phyloP scores from a whole-genome alignment of 2,888 invertebrate genomes.

The Agriotes lineatus region DNA sequence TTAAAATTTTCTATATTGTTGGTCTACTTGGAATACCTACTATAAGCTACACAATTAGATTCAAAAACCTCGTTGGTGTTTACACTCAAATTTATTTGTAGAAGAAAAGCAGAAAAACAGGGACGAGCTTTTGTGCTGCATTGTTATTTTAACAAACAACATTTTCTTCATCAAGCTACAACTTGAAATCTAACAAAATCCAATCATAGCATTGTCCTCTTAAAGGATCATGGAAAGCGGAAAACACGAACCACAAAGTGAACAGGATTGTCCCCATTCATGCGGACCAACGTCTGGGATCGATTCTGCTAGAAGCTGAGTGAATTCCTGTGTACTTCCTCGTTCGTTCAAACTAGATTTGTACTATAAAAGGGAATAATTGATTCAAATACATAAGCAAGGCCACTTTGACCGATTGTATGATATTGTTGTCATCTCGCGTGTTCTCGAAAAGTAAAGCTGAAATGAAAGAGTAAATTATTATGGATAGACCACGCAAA shows the following conservation, averaged over 20 bases:
- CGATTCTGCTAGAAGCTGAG: constrained; percentile 53
- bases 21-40: too few species aligned
- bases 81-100: too few species aligned
- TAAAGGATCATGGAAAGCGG: constrained; percentile 53
- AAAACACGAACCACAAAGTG: constrained; percentile 55
- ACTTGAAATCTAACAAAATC: constrained; percentile 36
- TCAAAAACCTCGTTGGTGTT: too few species aligned
- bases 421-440: background rate
- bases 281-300: constrained; percentile 53
- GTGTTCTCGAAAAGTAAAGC: too few species aligned
- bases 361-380: constrained; percentile 31
- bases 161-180: constrained; percentile 35
- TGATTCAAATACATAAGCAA: constrained; percentile 20
- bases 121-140: constrained; percentile 15
- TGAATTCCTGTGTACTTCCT: constrained; percentile 56
- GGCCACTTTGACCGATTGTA: background rate
- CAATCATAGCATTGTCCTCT: constrained; percentile 48
- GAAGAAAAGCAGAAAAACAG: background rate
- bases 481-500: too few species aligned
- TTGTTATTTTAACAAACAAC: constrained; percentile 30
- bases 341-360: constrained; percentile 34
- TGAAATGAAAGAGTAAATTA: too few species aligned
- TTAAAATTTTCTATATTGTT: too few species aligned
- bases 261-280: constrained; percentile 53
- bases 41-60: too few species aligned